phyloP scores from a whole-genome alignment of 2,888 invertebrate species.

The Fragum sueziense region DNA sequence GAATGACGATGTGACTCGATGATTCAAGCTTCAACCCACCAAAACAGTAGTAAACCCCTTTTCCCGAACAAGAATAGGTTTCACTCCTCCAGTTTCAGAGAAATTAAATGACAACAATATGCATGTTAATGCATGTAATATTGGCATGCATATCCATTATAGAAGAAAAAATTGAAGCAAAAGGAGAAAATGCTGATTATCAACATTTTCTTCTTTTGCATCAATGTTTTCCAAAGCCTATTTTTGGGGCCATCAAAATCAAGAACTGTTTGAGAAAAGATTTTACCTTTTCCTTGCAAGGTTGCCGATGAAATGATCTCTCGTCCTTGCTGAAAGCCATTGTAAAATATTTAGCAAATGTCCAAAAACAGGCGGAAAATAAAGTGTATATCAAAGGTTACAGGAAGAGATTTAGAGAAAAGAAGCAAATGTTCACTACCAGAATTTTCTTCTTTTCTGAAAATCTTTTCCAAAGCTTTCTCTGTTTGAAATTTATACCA shows the following conservation, averaged over 20 bases:
- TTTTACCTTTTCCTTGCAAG: too few species aligned
- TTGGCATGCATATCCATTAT: neutral
- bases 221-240: neutral
- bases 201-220: neutral
- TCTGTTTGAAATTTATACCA: too few species aligned
- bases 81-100: too few species aligned
- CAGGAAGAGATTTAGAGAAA: neutral
- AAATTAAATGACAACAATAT: too few species aligned
- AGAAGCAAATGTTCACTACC: neutral
- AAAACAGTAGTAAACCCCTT: neutral
- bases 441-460: neutral
- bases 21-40: neutral
- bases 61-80: neutral
- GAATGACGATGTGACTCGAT: neutral
- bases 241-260: too few species aligned
- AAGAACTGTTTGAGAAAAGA: too few species aligned
- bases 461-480: neutral
- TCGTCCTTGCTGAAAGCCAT: too few species aligned
- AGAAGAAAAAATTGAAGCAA: slow-evolving; percentile 1
- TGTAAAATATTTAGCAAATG: too few species aligned
- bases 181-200: neutral
- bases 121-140: too few species aligned
- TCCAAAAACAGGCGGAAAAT: too few species aligned
- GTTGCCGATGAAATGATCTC: too few species aligned
- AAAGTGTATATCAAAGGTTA: too few species aligned